Conservation (phyloP, 2,113 vertebrate species). For the Mesembrinibis cayennensis region DNA sequence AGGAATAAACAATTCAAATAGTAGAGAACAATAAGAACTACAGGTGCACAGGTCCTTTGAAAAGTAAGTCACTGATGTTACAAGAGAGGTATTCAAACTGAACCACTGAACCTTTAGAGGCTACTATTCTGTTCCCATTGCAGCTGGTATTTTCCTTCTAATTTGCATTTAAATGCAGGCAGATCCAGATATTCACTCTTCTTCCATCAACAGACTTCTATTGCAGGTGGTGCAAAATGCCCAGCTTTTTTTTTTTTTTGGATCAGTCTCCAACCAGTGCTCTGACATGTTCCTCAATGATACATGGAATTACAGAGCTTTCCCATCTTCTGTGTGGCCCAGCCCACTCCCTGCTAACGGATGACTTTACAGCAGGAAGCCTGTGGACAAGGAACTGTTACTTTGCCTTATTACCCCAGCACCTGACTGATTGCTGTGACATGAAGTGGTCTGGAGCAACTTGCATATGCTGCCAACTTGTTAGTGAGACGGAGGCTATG, state of each 20-base stretch:
- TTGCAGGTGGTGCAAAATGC: slow-evolving; percentile 12
- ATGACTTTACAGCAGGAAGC: not conserved
- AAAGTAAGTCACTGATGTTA: slow-evolving; percentile 7
- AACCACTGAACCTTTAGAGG: slow-evolving; percentile 22
- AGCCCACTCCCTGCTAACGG: accelerated
- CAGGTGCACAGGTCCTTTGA: slow-evolving; percentile 1
- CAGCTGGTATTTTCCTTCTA: slow-evolving; percentile 41
- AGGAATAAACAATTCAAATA: not conserved
- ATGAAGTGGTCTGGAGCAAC: not conserved
- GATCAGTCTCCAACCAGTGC: not conserved
- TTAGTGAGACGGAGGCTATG: not conserved
- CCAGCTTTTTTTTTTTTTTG: not conserved
- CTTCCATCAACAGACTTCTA: not conserved
- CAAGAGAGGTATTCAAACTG: not conserved
- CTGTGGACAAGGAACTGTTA: not conserved
- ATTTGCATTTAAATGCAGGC: slow-evolving; percentile 38
- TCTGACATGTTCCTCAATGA: not conserved
- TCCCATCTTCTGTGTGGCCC: not conserved
- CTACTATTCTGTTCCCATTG: slow-evolving; percentile 21
- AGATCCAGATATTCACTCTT: slow-evolving; percentile 15
- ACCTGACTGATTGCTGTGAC: not conserved
- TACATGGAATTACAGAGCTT: not conserved
- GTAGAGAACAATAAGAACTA: not conserved
- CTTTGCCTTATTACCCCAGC: not conserved
- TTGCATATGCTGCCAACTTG: not conserved